A percentile compares a stretch with the other conserved stretches of the same genome.
Evolutionary conservation across 2,113 vertebrate genomes (phyloP).

Genomic region (Kryptolebias marmoratus): DNA sequence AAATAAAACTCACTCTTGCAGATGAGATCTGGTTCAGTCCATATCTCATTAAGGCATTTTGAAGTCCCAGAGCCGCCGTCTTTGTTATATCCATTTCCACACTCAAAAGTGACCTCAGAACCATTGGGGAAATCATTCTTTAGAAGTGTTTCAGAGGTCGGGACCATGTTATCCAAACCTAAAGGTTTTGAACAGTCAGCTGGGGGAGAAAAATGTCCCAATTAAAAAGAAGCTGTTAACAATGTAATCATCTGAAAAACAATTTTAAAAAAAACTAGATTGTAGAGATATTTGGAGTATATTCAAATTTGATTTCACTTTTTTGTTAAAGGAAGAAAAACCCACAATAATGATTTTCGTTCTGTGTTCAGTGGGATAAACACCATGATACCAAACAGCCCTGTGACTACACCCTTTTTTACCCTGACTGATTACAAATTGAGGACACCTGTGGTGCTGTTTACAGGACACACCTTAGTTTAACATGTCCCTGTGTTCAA

Average conservation of each 20-base stretch:
- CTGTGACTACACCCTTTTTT: no score
- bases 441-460: no score
- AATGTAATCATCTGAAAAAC: background rate
- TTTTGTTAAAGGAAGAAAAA: no score
- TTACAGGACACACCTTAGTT: no score
- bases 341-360: no score
- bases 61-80: slow-evolving; percentile 37
- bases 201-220: slow-evolving; percentile 26
- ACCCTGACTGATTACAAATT: no score
- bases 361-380: no score
- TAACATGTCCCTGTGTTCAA: no score
- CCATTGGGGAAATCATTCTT: slow-evolving; percentile 47
- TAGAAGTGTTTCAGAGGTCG: slow-evolving; percentile 35
- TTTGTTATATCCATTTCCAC: slow-evolving; percentile 28
- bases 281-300: no score
- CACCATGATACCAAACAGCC: no score
- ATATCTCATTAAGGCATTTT: slow-evolving; percentile 28
- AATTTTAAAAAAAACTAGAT: no score
- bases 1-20: slow-evolving; percentile 67
- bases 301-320: no score
- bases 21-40: slow-evolving; percentile 53
- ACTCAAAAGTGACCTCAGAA: slow-evolving; percentile 10
- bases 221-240: background rate
- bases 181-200: slow-evolving; percentile 59
- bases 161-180: fast-evolving